These are phyloP conservation scores for Axis porcinus DNA, from an alignment of 2,113 vertebrate species.

Conservation along the genomic window DNA sequence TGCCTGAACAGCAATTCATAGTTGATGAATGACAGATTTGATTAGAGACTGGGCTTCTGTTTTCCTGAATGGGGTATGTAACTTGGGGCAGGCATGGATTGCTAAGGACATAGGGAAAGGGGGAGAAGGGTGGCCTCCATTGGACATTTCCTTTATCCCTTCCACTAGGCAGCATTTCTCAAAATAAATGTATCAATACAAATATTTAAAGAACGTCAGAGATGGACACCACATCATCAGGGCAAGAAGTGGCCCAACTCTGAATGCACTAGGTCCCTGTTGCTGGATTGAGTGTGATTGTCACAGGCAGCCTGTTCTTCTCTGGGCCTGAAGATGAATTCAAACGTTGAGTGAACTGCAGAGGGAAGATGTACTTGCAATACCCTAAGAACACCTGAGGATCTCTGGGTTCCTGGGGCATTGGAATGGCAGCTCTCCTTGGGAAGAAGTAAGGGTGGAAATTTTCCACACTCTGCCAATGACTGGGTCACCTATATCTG, in stretches of 20 bases:
- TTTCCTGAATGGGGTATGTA: not conserved
- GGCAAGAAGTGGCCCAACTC: not conserved
- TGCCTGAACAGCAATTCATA: not conserved
- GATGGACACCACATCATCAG: not conserved
- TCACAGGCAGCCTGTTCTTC: not conserved
- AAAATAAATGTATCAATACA: not conserved
- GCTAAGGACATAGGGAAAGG: not conserved
- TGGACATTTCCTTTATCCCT: not conserved
- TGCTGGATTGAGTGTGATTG: not conserved
- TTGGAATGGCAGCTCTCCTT: not conserved
- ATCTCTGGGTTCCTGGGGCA: not conserved
- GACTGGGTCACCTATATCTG: not conserved
- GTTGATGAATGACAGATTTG: not conserved
- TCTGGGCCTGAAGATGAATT: not conserved
- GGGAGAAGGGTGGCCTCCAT: not conserved
- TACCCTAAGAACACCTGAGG: not conserved
- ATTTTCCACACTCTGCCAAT: not conserved
- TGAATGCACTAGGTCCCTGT: not conserved
- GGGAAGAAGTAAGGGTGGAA: not conserved
- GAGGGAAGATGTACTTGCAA: not conserved
- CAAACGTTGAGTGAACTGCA: not conserved
- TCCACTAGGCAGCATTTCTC: not conserved
- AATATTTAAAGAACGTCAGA: not conserved
- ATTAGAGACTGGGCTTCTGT: not conserved
- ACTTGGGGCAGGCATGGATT: not conserved